Base-by-base conservation (phyloP, 1,140 invertebrate species). In the Drosophila sproati region DNA sequence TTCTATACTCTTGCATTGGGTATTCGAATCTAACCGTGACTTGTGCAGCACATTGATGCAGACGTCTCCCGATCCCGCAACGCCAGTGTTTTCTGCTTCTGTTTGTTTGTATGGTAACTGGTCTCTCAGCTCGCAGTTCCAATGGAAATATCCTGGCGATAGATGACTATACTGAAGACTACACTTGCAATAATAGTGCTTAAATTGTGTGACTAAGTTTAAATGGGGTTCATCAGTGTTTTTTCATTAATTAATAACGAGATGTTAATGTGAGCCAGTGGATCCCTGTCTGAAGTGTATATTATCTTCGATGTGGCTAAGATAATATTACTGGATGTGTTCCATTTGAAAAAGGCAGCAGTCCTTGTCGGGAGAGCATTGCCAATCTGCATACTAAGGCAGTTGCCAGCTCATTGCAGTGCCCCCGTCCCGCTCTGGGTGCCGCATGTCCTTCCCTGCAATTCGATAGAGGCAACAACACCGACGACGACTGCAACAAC, bases 311-410 rank as follows among this genome's bases (percentile, higher is more conserved):
- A 43, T n/a, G n/a, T 43, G 39, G 3, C 39, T 43, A 3, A 43
- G 39, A 43, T 43, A n/a, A 43, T 39, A 8, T 39, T 10, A 3
- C 37, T 39, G 0, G 8, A 20, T 20, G 20, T 20, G 20, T 20
- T 20, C 20, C 20, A 20, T 20, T 20, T 20, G 20, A 20, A 20
- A 47, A 20, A 39, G 59, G 41, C 51, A 31, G 41, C 37, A 45
- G 52, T 37, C 52, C 3, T 4, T 50, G 61, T 74, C 43, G 41
- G 57, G 43, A 60, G 35, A 43, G 50, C 54, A 31, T 60, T 56
- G 63, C 52, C 78, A 80, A 85, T 85, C 66, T 85, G 77, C 82
- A 85, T 80, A 62, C 54, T 67, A 48, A 52, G 35, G 35, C 61
- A 51, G 5, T 20, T 39, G 32, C 28, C 31, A 7, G 29, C 50